phyloP scores from a whole-genome alignment of 2,113 vertebrate species.

The Gallinago undulata region DNA sequence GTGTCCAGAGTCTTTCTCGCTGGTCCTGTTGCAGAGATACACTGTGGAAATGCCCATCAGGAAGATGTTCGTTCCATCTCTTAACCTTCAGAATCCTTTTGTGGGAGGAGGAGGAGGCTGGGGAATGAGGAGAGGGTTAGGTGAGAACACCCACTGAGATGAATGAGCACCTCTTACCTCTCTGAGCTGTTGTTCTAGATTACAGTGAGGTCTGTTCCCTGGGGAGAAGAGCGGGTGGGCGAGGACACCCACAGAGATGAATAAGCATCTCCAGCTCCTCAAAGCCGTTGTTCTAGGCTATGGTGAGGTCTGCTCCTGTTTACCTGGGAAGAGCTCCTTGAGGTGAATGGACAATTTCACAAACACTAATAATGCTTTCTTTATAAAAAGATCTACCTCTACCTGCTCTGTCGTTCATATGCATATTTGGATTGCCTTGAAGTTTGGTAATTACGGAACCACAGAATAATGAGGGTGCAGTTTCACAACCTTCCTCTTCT shows the following conservation, averaged over 20 bases:
- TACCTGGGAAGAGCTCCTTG: background rate
- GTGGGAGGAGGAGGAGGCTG: background rate
- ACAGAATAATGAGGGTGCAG: background rate
- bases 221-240: background rate
- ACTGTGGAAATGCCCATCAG: background rate
- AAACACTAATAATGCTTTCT: background rate
- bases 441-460: slow-evolving; percentile 33
- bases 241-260: slow-evolving; percentile 55
- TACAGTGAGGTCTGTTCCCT: background rate
- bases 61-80: background rate
- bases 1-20: background rate
- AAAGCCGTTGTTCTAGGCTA: background rate
- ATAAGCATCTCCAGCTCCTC: slow-evolving; percentile 21
- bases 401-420: background rate
- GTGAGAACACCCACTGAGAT: slow-evolving; percentile 61
- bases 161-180: slow-evolving; percentile 36
- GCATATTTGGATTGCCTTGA: slow-evolving; percentile 26
- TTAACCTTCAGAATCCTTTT: background rate
- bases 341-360: background rate
- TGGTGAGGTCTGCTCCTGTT: background rate
- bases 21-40: background rate
- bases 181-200: background rate
- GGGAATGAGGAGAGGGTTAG: background rate
- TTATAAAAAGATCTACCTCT: slow-evolving; percentile 11
- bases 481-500: background rate